Evolutionary conservation across 2,113 vertebrate species (phyloP), one percentile per base, ranked within the genome.

Genomic region (Cygnus buccinator): DNA sequence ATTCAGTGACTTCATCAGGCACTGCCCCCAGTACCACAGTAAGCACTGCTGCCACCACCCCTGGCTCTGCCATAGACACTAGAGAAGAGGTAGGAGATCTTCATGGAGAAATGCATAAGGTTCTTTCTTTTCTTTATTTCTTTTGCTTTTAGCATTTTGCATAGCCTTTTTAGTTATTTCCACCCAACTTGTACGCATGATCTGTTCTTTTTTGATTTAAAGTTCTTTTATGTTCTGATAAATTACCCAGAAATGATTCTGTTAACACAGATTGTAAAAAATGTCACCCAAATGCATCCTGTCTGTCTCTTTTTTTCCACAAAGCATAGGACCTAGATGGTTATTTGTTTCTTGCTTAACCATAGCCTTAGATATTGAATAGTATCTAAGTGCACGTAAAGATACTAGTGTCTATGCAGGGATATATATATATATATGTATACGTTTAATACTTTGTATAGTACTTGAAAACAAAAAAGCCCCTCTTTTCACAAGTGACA

Each of bases 11-110:
- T 96, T 99, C 99, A 29, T 99, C 99, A 17, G 99, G 99, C 98
- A 99, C 99, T 39, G 99, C 99, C 57, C 99, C 99, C 96, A 99
- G 99, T 98, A 99, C 99, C 98, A 99, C 99, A 96, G 99, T 99
- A 99, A 99, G 99, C 99, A 99, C 99, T 84, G 99, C 99, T 44
- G 99, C 99, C 97, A 99, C 99, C 98, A 99, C 99, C 97, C 99
- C 99, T 94, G 99, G 99, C 98, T 99, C 99, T 93, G 99, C 99
- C 98, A 99, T 99, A 98, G 99, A 99, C 99, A 99, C 99, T 98
- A 99, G 99, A 98, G 99, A 99, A 99, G 99, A 99, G 99, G 99
- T 99, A 99, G 98, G 99, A 98, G 98, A 98, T 98, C 98, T 98
- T 98, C 98, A 98, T 98, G 98, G 98, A 98, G 98, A 98, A 98